phyloP scores from a whole-genome alignment of 2,888 invertebrate genomes.

The Leptinotarsa rubiginosa region DNA sequence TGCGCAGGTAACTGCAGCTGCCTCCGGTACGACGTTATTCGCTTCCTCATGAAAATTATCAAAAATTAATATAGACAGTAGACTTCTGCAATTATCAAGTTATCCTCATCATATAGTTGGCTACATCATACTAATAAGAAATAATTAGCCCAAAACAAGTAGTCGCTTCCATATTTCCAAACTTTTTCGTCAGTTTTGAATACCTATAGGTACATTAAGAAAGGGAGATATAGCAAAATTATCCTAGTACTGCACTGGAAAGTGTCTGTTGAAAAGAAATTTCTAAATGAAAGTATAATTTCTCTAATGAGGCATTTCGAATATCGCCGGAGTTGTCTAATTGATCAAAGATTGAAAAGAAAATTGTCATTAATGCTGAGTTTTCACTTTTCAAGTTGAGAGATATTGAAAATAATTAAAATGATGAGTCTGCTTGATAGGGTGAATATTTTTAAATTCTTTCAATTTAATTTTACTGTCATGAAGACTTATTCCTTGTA shows the following conservation, averaged over 20 bases:
- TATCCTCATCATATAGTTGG: too few relatives aligned
- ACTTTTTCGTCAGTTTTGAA: too few relatives aligned
- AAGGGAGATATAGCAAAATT: not conserved
- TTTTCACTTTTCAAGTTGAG: not conserved
- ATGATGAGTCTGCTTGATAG: not conserved
- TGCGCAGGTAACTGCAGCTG: too few relatives aligned
- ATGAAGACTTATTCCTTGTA: too few relatives aligned
- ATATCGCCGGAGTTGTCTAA: not conserved
- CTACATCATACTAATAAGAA: too few relatives aligned
- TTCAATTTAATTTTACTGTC: not conserved
- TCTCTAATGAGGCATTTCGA: conserved; percentile 8
- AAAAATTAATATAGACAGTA: too few relatives aligned
- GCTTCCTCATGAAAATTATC: too few relatives aligned
- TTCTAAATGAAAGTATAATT: conserved; percentile 7
- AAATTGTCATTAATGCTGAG: conserved; percentile 15
- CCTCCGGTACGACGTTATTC: too few relatives aligned
- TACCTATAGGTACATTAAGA: not conserved
- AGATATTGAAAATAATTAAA: conserved; percentile 3
- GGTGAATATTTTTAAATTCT: not conserved
- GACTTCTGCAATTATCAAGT: too few relatives aligned
- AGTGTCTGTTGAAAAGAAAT: not conserved
- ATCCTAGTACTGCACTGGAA: not conserved
- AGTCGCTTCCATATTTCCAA: too few relatives aligned
- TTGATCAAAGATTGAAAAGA: not conserved
- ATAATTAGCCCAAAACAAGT: too few relatives aligned